phyloP scores from a whole-genome alignment of 1,140 invertebrate species.

The Drosophila guanche region DNA sequence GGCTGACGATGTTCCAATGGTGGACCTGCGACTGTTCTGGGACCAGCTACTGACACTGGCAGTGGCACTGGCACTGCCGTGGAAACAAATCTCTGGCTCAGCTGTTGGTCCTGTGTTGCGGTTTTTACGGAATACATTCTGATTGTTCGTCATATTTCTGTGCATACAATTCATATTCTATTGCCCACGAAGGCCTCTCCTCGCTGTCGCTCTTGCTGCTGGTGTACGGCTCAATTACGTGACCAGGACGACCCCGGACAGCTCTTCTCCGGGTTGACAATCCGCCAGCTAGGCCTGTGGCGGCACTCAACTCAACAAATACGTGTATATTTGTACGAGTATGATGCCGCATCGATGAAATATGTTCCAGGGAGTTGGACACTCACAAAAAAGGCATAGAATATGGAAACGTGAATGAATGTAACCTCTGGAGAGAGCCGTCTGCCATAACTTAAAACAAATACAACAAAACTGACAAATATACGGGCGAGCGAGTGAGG shows the following conservation, averaged over 20 bases:
- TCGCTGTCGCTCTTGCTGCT: slow-evolving; percentile 5
- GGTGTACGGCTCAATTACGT: slow-evolving; percentile 57
- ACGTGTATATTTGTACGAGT: slow-evolving; percentile 13
- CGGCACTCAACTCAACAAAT: slow-evolving; percentile 14
- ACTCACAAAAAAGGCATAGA: not conserved
- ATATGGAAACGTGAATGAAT: slow-evolving; percentile 27
- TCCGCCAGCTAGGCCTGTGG: slow-evolving; percentile 9
- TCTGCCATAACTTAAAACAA: slow-evolving; percentile 63
- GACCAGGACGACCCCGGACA: slow-evolving; percentile 31
- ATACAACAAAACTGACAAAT: slow-evolving; percentile 59
- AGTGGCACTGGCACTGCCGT: too few relatives aligned
- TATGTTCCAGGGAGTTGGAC: slow-evolving; percentile 20
- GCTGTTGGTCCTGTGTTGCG: slow-evolving; percentile 68
- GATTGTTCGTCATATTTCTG: slow-evolving; percentile 81
- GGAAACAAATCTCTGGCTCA: slow-evolving; percentile 76
- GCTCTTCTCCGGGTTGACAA: slow-evolving; percentile 19
- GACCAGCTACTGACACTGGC: slow-evolving; percentile 17
- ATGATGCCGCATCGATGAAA: slow-evolving; percentile 51
- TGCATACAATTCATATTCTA: slow-evolving; percentile 66
- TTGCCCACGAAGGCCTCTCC: slow-evolving; percentile 42
- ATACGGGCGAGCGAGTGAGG: slow-evolving; percentile 37
- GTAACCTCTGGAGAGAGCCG: slow-evolving; percentile 31
- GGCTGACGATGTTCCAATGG: not conserved
- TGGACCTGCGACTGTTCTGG: not conserved
- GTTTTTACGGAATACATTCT: slow-evolving; percentile 70